Percentiles rank a stretch among this genome's conserved stretches.
phyloP scores from a whole-genome alignment of 2,113 vertebrate species.

The Ochotona curzoniae region DNA sequence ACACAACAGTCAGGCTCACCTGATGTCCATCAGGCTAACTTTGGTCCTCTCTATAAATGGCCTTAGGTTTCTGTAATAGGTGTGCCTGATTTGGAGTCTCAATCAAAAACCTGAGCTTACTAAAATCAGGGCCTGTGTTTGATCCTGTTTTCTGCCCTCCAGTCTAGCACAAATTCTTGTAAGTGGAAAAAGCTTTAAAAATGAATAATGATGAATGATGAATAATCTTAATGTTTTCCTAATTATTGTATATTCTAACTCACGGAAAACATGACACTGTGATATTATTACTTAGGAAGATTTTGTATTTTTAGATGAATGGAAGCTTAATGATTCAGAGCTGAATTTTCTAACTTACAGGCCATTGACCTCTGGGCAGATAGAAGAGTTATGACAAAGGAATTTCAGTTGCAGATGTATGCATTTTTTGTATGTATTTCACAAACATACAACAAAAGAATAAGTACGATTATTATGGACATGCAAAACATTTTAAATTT shows the following conservation, averaged over 20 bases:
- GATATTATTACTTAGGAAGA: background rate
- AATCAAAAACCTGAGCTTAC: background rate
- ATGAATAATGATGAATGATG: no score
- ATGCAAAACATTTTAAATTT: background rate
- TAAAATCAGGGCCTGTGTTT: background rate
- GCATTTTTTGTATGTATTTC: background rate
- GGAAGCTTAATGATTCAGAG: background rate
- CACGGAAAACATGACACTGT: background rate
- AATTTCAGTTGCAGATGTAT: background rate
- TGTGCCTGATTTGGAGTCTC: background rate
- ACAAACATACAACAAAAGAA: background rate
- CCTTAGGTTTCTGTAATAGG: background rate
- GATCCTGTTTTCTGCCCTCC: background rate
- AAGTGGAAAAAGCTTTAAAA: background rate
- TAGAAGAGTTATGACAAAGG: background rate
- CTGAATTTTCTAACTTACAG: background rate
- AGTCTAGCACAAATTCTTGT: background rate
- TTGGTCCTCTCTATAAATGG: background rate
- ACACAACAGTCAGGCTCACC: background rate
- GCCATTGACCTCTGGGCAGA: background rate
- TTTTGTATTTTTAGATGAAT: slow-evolving; percentile 23
- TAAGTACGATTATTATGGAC: background rate
- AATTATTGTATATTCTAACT: slow-evolving; percentile 8
- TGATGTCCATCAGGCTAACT: background rate
- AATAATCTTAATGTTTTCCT: slow-evolving; percentile 13